These are phyloP conservation scores for Dissostichus mawsoni DNA, from an alignment of 2,113 vertebrate species.

Conservation along the genomic window DNA sequence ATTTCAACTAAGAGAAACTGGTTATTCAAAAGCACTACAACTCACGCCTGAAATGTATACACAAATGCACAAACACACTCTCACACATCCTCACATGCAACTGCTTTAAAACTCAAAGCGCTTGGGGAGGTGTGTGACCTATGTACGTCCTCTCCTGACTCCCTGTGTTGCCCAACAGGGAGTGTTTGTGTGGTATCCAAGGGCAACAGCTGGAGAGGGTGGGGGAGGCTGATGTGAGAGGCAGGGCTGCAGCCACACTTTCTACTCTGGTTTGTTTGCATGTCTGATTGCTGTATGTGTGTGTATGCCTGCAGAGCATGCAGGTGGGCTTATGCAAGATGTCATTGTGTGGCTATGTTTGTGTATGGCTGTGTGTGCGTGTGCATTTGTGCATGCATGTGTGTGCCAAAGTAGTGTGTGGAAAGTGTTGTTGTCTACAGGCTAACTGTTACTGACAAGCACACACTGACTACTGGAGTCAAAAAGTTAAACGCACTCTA, in stretches of 20 bases:
- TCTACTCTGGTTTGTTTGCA: constrained; percentile 75
- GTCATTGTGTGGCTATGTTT: constrained; percentile 61
- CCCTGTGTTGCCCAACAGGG: constrained; percentile 84
- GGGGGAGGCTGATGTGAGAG: constrained; percentile 78
- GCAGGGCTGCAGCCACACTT: constrained; percentile 74
- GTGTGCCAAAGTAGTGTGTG: constrained; percentile 60
- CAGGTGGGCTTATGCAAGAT: constrained; percentile 67
- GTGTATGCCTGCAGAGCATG: constrained; percentile 53
- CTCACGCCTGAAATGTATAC: constrained; percentile 4
- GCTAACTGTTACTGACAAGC: constrained; percentile 83
- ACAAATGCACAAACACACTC: constrained; percentile 22
- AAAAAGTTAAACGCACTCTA: constrained; percentile 83
- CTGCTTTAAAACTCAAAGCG: constrained; percentile 39
- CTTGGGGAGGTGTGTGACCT: constrained; percentile 73
- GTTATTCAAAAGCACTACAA: constrained; percentile 22
- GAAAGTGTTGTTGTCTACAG: constrained; percentile 80
- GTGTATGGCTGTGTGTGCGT: constrained; percentile 24
- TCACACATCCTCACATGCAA: constrained; percentile 36
- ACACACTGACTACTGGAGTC: constrained; percentile 83
- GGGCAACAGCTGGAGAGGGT: constrained; percentile 76
- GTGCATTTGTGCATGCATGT: constrained; percentile 48
- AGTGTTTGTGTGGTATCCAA: constrained; percentile 86
- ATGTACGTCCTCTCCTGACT: constrained; percentile 82
- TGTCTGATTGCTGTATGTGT: constrained; percentile 47
- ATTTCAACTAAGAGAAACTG: constrained; percentile 12